Evolutionary conservation across 2,888 invertebrate genomes (phyloP).

Genomic region (Ametastegia equiseti): DNA sequence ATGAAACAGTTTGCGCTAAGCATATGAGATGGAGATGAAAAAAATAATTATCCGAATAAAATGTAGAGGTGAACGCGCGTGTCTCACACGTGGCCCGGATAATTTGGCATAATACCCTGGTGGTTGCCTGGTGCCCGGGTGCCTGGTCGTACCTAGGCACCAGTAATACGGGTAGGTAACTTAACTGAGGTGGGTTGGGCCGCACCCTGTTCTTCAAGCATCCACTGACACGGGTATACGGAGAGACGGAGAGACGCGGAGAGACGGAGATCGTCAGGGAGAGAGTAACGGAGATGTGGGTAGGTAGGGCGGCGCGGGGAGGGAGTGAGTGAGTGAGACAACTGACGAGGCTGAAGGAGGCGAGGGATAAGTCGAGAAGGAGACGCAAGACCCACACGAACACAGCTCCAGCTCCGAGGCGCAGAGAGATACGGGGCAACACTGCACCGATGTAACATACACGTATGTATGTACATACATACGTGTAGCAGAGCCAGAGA

Average conservation of each 20-base stretch:
- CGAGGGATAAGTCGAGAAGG: slow-evolving; percentile 40
- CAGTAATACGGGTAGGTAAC: slow-evolving; percentile 72
- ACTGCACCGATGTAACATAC: slow-evolving; percentile 15
- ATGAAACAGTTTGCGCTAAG: background rate
- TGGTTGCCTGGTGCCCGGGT: slow-evolving; percentile 56
- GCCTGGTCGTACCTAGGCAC: slow-evolving; percentile 64
- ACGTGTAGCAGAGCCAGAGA: slow-evolving; percentile 54
- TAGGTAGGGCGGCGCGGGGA: background rate
- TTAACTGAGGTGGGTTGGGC: slow-evolving; percentile 69
- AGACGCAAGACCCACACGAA: slow-evolving; percentile 29
- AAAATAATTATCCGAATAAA: background rate
- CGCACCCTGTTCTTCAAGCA: slow-evolving; percentile 72
- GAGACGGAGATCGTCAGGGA: slow-evolving; percentile 33
- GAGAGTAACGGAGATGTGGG: slow-evolving; percentile 22
- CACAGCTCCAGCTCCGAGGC: background rate
- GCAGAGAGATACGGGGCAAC: slow-evolving; percentile 25
- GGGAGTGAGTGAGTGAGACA: slow-evolving; percentile 32
- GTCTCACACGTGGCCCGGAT: slow-evolving; percentile 64
- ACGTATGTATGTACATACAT: slow-evolving; percentile 34
- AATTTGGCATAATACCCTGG: slow-evolving; percentile 69
- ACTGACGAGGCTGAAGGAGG: slow-evolving; percentile 22
- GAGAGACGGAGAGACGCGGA: slow-evolving; percentile 38
- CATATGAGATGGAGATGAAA: background rate
- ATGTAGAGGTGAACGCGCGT: slow-evolving; percentile 15
- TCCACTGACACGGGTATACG: slow-evolving; percentile 61